phyloP scores from a whole-genome alignment of 2,888 invertebrate species.

The Athalia rosae region DNA sequence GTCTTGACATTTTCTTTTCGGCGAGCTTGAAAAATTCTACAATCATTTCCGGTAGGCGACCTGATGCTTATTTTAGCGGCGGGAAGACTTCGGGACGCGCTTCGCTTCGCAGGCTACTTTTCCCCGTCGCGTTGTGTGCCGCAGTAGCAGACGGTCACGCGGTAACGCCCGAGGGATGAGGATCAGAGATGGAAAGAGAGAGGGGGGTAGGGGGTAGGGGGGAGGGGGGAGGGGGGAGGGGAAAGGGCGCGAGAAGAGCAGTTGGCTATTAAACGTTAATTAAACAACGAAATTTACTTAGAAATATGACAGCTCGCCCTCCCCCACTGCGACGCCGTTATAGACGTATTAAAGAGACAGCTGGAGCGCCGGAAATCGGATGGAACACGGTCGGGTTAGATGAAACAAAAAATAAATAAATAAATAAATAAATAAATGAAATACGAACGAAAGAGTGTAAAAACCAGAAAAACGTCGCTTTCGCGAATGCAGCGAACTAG shows the following conservation, averaged over 20 bases:
- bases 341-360: not conserved
- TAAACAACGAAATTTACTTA: conserved; percentile 65
- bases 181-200: conserved; percentile 45
- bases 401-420: conserved; percentile 44
- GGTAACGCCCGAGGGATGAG: conserved; percentile 29
- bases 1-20: conserved; percentile 15
- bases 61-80: not conserved
- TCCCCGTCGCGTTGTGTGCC: conserved; percentile 10
- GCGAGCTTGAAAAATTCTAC: too few relatives aligned
- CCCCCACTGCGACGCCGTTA: not conserved
- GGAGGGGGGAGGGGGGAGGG: conserved; percentile 35
- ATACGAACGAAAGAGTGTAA: conserved; percentile 26
- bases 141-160: not conserved
- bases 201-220: conserved; percentile 41
- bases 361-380: conserved; percentile 36
- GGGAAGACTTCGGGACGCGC: not conserved
- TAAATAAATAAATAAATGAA: conserved; percentile 45
- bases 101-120: conserved; percentile 22
- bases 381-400: conserved; percentile 1
- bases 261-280: conserved; percentile 61
- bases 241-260: conserved; percentile 19
- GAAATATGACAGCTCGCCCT: conserved; percentile 58
- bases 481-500: conserved; percentile 29
- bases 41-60: not conserved
- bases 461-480: too few relatives aligned